Percentiles rank a stretch among this genome's conserved stretches.
Evolutionary conservation across 2,888 invertebrate species (phyloP).

Genomic region (Oxystoma pomonae): DNA sequence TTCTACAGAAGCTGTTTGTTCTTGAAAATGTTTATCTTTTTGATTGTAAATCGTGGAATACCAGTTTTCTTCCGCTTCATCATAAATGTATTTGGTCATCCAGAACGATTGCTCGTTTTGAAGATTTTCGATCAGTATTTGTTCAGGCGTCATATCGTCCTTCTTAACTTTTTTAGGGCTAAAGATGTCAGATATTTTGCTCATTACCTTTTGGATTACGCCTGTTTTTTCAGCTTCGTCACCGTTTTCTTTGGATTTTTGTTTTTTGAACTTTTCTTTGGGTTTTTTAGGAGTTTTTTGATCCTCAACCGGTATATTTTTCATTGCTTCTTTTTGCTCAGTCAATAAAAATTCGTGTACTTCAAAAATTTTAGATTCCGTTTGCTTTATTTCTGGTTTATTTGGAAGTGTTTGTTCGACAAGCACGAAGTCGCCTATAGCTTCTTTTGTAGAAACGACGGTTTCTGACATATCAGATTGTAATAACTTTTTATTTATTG

Average conservation of each 20-base stretch:
- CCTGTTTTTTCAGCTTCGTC: slow-evolving; percentile 28
- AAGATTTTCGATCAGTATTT: slow-evolving; percentile 23
- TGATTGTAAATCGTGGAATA: slow-evolving; percentile 4
- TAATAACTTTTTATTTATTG: no score
- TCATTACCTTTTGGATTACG: slow-evolving; percentile 35
- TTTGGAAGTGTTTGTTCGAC: no score
- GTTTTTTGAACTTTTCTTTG: slow-evolving; percentile 22
- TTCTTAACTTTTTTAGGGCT: slow-evolving; percentile 35
- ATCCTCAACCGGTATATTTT: slow-evolving; percentile 1
- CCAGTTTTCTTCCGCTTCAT: slow-evolving; percentile 59
- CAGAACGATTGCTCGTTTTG: slow-evolving; percentile 55
- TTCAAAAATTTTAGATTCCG: no score
- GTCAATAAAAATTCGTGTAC: no score
- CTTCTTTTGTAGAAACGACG: no score
- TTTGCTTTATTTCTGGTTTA: no score
- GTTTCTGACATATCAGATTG: no score
- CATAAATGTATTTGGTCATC: slow-evolving; percentile 58
- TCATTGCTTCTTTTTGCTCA: not conserved
- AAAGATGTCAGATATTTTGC: slow-evolving; percentile 37
- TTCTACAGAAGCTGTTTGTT: not conserved
- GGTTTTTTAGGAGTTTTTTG: slow-evolving; percentile 20
- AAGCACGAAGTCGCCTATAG: no score
- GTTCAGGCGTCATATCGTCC: slow-evolving; percentile 30
- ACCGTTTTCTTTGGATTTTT: slow-evolving; percentile 22
- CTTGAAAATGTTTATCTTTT: slow-evolving; percentile 13